Evolutionary conservation across 2,797 vertebrate genomes (phyloP).

Genomic region (Naso thynnoides): DNA sequence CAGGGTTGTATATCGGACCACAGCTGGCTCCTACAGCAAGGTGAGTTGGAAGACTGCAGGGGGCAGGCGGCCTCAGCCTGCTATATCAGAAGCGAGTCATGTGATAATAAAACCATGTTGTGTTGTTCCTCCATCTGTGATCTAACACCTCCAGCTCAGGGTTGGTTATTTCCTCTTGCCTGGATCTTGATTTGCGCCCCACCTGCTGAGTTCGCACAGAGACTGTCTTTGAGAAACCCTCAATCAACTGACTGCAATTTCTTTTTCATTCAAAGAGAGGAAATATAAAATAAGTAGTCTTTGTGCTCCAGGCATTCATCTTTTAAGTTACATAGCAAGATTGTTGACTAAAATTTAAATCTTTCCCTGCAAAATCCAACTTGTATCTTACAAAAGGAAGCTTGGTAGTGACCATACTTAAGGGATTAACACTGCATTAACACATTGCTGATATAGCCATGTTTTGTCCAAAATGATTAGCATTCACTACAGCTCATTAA

Average conservation of each 20-base stretch:
- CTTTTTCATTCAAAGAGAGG: slow-evolving; percentile 10
- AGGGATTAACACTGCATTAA: slow-evolving; percentile 65
- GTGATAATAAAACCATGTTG: slow-evolving; percentile 48
- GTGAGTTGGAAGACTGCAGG: slow-evolving; percentile 39
- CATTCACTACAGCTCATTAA: slow-evolving; percentile 75
- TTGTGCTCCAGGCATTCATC: background rate
- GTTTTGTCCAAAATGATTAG: slow-evolving; percentile 73
- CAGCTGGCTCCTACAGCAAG: slow-evolving; percentile 32
- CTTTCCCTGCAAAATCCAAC: slow-evolving; percentile 11
- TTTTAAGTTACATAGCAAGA: background rate
- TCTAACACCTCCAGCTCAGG: slow-evolving; percentile 64
- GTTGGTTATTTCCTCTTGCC: slow-evolving; percentile 71
- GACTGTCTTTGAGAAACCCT: slow-evolving; percentile 22
- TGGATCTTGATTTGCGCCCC: slow-evolving; percentile 80
- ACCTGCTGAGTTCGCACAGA: slow-evolving; percentile 40
- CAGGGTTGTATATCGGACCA: slow-evolving; percentile 48
- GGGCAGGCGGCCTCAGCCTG: slow-evolving; percentile 39
- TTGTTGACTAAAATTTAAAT: background rate
- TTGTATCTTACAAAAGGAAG: slow-evolving; percentile 13
- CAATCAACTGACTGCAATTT: slow-evolving; percentile 30
- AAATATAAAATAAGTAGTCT: slow-evolving; percentile 1
- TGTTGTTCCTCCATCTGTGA: slow-evolving; percentile 50
- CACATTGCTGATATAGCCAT: slow-evolving; percentile 69
- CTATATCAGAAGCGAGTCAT: slow-evolving; percentile 45
- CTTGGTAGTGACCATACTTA: slow-evolving; percentile 66